Evolutionary conservation across 2,797 vertebrate species (phyloP).

Genomic region (Tragopan temminckii): DNA sequence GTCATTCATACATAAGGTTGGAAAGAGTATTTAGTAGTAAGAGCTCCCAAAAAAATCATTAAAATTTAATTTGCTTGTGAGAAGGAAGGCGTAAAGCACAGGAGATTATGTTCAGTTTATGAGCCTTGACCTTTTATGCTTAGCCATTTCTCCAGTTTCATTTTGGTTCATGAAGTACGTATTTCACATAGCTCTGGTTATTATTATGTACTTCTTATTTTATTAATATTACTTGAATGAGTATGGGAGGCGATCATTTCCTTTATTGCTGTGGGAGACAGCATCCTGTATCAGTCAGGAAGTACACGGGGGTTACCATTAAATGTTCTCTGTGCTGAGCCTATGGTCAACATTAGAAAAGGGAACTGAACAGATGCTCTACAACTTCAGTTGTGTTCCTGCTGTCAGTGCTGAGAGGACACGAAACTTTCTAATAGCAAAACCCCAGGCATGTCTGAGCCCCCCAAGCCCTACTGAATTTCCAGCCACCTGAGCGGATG

Average conservation of each 20-base stretch:
- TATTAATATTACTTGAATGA: constrained; percentile 72
- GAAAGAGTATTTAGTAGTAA: constrained; percentile 71
- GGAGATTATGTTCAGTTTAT: constrained; percentile 81
- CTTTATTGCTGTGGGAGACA: constrained; percentile 71
- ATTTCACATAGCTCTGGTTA: constrained; percentile 78
- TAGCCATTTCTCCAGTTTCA: constrained; percentile 78
- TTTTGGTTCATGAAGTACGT: constrained; percentile 74
- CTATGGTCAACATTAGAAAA: background rate
- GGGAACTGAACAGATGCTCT: constrained; percentile 17
- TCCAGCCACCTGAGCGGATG: constrained; percentile 23
- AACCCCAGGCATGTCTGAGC: background rate
- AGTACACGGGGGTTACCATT: constrained; percentile 27
- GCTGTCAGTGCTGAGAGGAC: background rate
- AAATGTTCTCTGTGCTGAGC: constrained; percentile 2
- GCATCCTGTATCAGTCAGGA: constrained; percentile 67
- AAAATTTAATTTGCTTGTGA: constrained; percentile 81
- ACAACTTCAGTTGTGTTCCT: background rate
- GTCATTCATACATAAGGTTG: constrained; percentile 58
- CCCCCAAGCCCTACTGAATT: constrained; percentile 3
- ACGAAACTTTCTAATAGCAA: background rate
- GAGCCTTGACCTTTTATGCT: constrained; percentile 78
- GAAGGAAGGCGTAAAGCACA: constrained; percentile 67
- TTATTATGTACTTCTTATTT: constrained; percentile 75
- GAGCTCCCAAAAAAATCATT: constrained; percentile 75
- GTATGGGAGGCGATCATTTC: constrained; percentile 68